A percentile compares a stretch with the other conserved stretches of the same genome.
Conservation (phyloP, 2,113 vertebrate species). For the Arvicanthis niloticus region DNA sequence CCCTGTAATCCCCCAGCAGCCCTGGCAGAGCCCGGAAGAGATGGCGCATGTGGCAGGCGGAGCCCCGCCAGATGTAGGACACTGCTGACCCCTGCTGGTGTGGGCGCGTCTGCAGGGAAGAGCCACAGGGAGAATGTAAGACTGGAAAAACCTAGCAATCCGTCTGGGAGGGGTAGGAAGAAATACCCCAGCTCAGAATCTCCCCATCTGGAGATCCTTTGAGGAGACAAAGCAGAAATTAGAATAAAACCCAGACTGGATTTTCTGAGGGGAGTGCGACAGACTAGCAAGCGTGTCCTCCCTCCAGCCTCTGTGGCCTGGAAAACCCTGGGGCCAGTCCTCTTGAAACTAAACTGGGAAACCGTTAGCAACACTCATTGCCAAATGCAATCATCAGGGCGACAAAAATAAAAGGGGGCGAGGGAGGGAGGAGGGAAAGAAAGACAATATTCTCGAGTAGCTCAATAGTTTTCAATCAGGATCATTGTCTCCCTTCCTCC, state of each 20-base stretch:
- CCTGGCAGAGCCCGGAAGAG: background rate
- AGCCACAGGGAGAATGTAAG: background rate
- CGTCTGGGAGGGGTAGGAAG: background rate
- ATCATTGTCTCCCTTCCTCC: too few relatives aligned
- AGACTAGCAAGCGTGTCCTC: background rate
- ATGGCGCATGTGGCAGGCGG: background rate
- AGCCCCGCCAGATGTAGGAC: background rate
- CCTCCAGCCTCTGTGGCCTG: slow-evolving; percentile 26
- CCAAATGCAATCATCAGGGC: background rate
- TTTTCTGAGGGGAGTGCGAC: slow-evolving; percentile 62
- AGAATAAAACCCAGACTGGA: slow-evolving; percentile 67
- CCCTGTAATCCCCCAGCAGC: background rate
- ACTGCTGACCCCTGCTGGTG: slow-evolving; percentile 75
- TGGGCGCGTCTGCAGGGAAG: background rate
- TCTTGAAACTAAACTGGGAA: slow-evolving; percentile 46
- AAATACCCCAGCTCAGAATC: slow-evolving; percentile 31
- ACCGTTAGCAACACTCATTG: slow-evolving; percentile 23
- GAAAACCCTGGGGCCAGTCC: background rate
- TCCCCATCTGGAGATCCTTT: slow-evolving; percentile 47
- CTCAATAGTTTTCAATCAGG: background rate
- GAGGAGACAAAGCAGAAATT: slow-evolving; percentile 53
- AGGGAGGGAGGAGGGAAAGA: too few relatives aligned
- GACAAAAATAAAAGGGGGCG: background rate
- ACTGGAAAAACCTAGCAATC: slow-evolving; percentile 65
- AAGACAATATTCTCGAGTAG: background rate